These are phyloP conservation scores for Celastrina argiolus DNA, from an alignment of 2,888 invertebrate species.

Conservation along the genomic window DNA sequence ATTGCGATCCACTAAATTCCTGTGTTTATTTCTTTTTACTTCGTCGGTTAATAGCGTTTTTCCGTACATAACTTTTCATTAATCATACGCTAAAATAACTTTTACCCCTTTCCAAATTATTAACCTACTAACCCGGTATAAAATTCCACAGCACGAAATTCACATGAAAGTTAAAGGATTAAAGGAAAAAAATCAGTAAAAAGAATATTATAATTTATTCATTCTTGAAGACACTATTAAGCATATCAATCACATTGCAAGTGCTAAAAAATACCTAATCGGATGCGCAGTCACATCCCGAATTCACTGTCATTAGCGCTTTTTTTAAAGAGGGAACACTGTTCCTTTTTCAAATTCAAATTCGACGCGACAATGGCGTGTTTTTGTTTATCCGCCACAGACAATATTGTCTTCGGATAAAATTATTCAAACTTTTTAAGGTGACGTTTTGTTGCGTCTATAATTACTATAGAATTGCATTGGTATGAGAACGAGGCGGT, in stretches of 20 bases:
- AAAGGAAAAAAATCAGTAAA: constrained; percentile 54
- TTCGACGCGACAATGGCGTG: constrained; percentile 56
- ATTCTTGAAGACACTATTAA: constrained; percentile 61
- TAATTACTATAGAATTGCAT: constrained; percentile 62
- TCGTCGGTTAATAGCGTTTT: not conserved
- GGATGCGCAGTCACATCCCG: constrained; percentile 67
- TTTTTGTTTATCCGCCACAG: constrained; percentile 70
- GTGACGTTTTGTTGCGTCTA: constrained; percentile 36
- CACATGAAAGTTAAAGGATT: constrained; percentile 52
- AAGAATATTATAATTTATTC: constrained; percentile 45
- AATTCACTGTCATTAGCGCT: constrained; percentile 70
- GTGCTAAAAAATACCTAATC: constrained; percentile 68
- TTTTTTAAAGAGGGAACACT: constrained; percentile 47
- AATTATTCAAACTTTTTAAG: constrained; percentile 42
- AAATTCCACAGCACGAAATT: constrained; percentile 43
- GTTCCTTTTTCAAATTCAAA: constrained; percentile 57
- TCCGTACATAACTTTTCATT: constrained; percentile 7
- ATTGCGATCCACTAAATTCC: not conserved
- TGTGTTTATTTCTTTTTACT: not conserved
- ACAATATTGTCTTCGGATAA: constrained; percentile 47
- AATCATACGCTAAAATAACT: constrained; percentile 11
- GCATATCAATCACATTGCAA: constrained; percentile 73
- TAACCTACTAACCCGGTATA: constrained; percentile 27
- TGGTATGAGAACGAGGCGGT: constrained; percentile 46
- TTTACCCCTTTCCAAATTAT: constrained; percentile 15